Evolutionary conservation across 2,113 vertebrate genomes (phyloP).

Genomic region (Bettongia penicillata): DNA sequence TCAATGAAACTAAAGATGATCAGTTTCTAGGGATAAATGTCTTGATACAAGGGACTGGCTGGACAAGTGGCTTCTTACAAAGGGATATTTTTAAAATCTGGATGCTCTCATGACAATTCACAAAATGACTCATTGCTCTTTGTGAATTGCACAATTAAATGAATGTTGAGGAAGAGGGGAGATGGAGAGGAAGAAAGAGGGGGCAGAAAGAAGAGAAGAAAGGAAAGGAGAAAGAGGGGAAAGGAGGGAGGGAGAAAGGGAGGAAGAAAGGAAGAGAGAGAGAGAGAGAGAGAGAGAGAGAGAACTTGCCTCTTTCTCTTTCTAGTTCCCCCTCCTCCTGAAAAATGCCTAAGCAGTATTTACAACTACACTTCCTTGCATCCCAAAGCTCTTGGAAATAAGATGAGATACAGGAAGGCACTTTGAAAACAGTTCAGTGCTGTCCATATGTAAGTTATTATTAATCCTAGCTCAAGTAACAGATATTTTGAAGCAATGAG

Average conservation of each 20-base stretch:
- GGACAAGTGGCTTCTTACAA: too few relatives aligned
- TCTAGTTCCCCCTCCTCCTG: background rate
- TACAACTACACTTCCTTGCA: background rate
- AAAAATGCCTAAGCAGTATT: background rate
- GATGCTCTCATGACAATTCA: background rate
- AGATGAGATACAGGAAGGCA: background rate
- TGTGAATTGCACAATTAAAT: background rate
- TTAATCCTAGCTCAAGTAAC: background rate
- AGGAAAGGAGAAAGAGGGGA: too few relatives aligned
- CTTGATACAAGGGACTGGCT: background rate
- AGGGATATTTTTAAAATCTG: background rate
- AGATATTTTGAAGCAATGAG: background rate
- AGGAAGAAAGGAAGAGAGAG: too few relatives aligned
- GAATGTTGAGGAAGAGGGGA: background rate
- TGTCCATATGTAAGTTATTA: background rate
- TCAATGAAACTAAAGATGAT: background rate
- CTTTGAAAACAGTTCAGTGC: background rate
- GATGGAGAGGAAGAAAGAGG: background rate
- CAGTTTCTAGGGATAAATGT: background rate
- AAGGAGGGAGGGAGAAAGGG: background rate
- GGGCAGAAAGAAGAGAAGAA: too few relatives aligned
- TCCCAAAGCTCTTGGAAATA: background rate
- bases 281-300: background rate
- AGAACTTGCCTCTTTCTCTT: background rate
- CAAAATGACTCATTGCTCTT: background rate